Percentiles rank a stretch among this genome's conserved stretches.
phyloP scores from a whole-genome alignment of 2,113 vertebrate species.

The Oncorhynchus tshawytscha region DNA sequence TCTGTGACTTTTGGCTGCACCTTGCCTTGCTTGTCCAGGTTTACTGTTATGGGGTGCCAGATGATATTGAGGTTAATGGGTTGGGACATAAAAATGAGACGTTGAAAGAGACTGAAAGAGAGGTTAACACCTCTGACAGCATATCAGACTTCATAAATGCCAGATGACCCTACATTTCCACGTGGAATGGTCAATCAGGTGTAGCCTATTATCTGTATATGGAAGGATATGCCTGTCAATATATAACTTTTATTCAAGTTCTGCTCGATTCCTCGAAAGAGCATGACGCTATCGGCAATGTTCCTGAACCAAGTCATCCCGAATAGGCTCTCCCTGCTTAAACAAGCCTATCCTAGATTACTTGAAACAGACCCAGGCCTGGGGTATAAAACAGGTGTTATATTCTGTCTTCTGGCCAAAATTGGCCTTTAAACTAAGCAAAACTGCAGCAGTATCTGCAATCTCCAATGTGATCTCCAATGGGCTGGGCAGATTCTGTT shows the following conservation, averaged over 20 bases:
- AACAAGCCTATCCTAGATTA: conserved; percentile 99
- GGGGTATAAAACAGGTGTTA: conserved; percentile 26
- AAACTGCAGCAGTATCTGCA: conserved; percentile 34
- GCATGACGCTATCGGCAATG: conserved; percentile 58
- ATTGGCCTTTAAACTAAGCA: conserved; percentile 46
- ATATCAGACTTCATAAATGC: not conserved
- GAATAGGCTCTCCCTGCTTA: conserved; percentile 87
- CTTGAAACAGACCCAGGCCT: conserved; percentile 89
- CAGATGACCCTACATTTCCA: not conserved
- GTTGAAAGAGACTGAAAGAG: too few species aligned
- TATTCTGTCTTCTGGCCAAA: conserved; percentile 36
- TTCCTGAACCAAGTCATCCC: conserved; percentile 93
- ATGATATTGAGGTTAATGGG: too few species aligned
- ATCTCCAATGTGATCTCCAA: conserved; percentile 7
- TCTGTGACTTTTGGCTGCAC: not conserved
- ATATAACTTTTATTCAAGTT: not conserved
- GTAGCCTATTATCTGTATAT: not conserved
- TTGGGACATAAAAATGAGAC: too few species aligned
- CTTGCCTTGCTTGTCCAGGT: not conserved
- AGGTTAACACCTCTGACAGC: too few species aligned
- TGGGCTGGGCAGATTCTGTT: conserved; percentile 31
- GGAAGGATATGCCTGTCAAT: not conserved
- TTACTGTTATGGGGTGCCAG: too few species aligned
- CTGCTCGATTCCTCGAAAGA: conserved; percentile 2
- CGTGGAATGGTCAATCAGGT: too few species aligned